These are phyloP conservation scores for Etheostoma spectabile DNA, from an alignment of 2,113 vertebrate genomes.

Conservation along the genomic window DNA sequence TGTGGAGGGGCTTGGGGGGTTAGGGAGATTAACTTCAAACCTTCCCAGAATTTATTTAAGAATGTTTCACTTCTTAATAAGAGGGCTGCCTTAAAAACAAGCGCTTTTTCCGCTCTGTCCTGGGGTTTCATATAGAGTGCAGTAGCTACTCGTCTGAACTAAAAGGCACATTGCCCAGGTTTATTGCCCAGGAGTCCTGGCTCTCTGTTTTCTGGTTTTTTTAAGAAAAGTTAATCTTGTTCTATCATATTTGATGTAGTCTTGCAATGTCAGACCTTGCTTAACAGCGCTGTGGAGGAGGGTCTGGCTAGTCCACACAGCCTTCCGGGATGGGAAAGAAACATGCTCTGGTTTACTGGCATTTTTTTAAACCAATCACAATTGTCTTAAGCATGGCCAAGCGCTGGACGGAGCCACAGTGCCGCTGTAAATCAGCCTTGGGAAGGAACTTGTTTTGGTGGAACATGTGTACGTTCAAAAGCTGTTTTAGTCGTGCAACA, in stretches of 20 bases:
- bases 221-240: slow-evolving; percentile 19
- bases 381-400: too few relatives aligned
- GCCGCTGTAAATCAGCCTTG: too few relatives aligned
- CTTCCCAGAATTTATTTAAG: slow-evolving; percentile 51
- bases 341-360: too few relatives aligned
- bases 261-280: too few relatives aligned
- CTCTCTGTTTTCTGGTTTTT: slow-evolving; percentile 12
- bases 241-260: slow-evolving; percentile 14
- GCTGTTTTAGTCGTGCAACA: too few relatives aligned
- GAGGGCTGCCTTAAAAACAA: slow-evolving; percentile 20
- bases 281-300: too few relatives aligned
- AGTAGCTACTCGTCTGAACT: slow-evolving; percentile 13
- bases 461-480: too few relatives aligned
- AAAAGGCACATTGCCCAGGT: slow-evolving; percentile 23
- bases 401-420: too few relatives aligned
- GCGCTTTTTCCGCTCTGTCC: slow-evolving; percentile 24
- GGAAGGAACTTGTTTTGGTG: too few relatives aligned
- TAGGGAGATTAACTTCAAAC: slow-evolving; percentile 68
- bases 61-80: slow-evolving; percentile 52
- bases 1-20: slow-evolving; percentile 51
- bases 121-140: slow-evolving; percentile 13
- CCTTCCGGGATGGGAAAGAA: too few relatives aligned
- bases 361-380: too few relatives aligned
- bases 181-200: slow-evolving; percentile 26
- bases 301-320: too few relatives aligned